A percentile compares a stretch with the other conserved stretches of the same genome.
phyloP scores from a whole-genome alignment of 2,113 vertebrate species.

The rat (Rattus norvegicus) region GRCr8 NC_086021.1:111059001-111059500 shows the following conservation, averaged over 20 bases:
- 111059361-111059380: not conserved
- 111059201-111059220: not conserved
- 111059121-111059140: not conserved
- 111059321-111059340: not conserved
- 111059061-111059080: not conserved
- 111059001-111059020: not conserved
- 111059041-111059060: not conserved
- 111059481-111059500: not conserved
- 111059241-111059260: too few species aligned
- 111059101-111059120: not conserved
- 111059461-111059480: not conserved
- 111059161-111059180: not conserved
- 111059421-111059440: not conserved
- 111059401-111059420: not conserved
- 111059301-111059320: not conserved
- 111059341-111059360: conserved; percentile 37
- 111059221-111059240: too few species aligned
- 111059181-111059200: not conserved
- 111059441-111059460: not conserved
- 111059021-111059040: not conserved
- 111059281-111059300: not conserved
- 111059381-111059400: not conserved
- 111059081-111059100: not conserved
- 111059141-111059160: not conserved
- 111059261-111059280: not conserved